Conservation (phyloP, 2,113 vertebrate genomes). For the Pachycephala philippinensis region DNA sequence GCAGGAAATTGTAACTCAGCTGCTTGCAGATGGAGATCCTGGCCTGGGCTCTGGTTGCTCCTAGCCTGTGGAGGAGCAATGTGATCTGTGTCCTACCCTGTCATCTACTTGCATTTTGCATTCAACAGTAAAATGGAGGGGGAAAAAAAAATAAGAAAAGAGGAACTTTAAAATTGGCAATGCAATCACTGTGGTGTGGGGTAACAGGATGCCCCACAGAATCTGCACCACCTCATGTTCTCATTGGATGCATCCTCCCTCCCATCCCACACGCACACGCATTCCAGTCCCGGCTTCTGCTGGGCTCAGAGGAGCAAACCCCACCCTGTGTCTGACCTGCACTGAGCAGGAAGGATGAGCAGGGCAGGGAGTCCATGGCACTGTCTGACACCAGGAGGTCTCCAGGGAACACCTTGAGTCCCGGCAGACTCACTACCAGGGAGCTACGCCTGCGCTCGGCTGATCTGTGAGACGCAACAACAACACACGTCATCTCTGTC, state of each 20-base stretch:
- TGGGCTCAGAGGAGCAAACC: not conserved
- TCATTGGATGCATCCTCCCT: fast-evolving
- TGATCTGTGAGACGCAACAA: constrained; percentile 34
- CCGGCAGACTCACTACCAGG: constrained; percentile 82
- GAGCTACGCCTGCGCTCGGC: constrained; percentile 81
- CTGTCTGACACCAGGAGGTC: constrained; percentile 85
- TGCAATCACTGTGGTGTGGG: not conserved
- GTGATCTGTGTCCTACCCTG: not conserved
- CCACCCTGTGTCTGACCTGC: constrained; percentile 25
- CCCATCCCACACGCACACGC: fast-evolving
- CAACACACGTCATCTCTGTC: not conserved
- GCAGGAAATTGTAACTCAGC: not conserved
- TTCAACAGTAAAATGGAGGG: not conserved
- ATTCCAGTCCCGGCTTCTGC: not conserved
- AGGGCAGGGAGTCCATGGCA: constrained; percentile 75
- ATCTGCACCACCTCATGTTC: fast-evolving
- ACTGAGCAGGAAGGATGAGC: constrained; percentile 50
- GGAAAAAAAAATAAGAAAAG: not conserved
- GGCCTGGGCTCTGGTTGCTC: not conserved
- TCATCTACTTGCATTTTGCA: not conserved
- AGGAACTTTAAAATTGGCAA: not conserved
- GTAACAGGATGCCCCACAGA: not conserved
- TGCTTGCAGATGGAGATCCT: not conserved
- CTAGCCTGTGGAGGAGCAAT: not conserved
- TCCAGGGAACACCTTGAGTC: constrained; percentile 84